These are phyloP conservation scores for Enchytraeus crypticus DNA, from an alignment of 2,888 invertebrate species.

Conservation along the genomic window DNA sequence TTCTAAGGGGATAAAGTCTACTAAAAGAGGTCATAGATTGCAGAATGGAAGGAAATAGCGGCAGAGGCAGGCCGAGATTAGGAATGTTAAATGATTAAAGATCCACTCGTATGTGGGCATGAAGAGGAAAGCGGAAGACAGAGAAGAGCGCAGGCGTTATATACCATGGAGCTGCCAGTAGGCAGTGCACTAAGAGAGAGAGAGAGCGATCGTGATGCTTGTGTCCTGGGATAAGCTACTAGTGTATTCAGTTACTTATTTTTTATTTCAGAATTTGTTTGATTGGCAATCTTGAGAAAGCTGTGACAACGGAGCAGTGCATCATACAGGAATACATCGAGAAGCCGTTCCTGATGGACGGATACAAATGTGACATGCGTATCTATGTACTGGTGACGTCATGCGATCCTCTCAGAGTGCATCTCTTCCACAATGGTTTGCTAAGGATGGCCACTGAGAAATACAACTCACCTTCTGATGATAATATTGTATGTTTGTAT, in stretches of 20 bases:
- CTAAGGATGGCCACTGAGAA: conserved; percentile 47
- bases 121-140: too few relatives aligned
- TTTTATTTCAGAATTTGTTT: conserved; percentile 37
- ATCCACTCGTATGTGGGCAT: too few relatives aligned
- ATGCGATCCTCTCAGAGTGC: conserved; percentile 47
- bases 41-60: too few relatives aligned
- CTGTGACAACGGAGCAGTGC: conserved; percentile 39
- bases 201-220: neutral
- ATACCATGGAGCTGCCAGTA: too few relatives aligned
- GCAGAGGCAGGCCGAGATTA: too few relatives aligned
- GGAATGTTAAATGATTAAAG: too few relatives aligned
- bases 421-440: conserved; percentile 47
- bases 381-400: conserved; percentile 48
- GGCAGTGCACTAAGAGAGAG: neutral
- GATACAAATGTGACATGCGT: conserved; percentile 48
- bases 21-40: too few relatives aligned
- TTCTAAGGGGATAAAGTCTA: too few relatives aligned
- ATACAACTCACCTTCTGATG: conserved; percentile 42
- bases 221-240: neutral
- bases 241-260: neutral
- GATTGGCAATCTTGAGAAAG: conserved; percentile 41
- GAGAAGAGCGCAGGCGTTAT: too few relatives aligned
- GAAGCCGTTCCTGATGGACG: conserved; percentile 47
- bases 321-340: conserved; percentile 49
- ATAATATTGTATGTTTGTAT: conserved; percentile 42